Evolutionary conservation across 1,140 invertebrate genomes (phyloP).

Genomic region (Semibalanus balanoides): DNA sequence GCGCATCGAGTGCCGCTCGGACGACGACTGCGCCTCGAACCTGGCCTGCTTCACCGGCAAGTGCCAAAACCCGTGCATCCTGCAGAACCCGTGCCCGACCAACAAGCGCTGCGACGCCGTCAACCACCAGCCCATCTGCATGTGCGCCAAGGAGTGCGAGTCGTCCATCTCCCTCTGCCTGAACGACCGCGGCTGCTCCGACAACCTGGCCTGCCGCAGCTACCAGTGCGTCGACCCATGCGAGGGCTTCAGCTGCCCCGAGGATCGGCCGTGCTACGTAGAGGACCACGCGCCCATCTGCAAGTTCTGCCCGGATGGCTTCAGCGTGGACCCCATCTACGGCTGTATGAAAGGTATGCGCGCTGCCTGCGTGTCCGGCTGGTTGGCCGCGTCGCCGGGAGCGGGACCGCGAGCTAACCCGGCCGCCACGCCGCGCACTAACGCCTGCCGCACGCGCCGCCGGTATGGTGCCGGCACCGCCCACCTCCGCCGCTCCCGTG

Average conservation of each 20-base stretch:
- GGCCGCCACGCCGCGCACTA: conserved; percentile 53
- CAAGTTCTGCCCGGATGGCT: conserved; percentile 84
- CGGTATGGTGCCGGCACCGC: too few relatives aligned
- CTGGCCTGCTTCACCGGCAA: conserved; percentile 61
- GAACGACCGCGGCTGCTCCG: conserved; percentile 69
- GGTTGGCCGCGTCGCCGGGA: conserved; percentile 41
- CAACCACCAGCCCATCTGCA: conserved; percentile 66
- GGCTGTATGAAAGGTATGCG: conserved; percentile 87
- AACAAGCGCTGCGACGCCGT: conserved; percentile 71
- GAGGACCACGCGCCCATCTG: conserved; percentile 83
- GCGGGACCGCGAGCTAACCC: conserved; percentile 59
- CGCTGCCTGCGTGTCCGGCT: conserved; percentile 6
- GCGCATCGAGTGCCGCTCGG: conserved; percentile 49
- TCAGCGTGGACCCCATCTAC: conserved; percentile 69
- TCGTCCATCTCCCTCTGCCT: conserved; percentile 73
- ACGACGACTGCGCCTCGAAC: conserved; percentile 71
- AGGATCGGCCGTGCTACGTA: conserved; percentile 69
- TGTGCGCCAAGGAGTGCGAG: conserved; percentile 71
- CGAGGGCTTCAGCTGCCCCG: conserved; percentile 55
- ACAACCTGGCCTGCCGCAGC: conserved; percentile 65
- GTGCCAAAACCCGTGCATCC: conserved; percentile 69
- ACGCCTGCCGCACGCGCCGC: background rate
- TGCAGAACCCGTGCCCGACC: conserved; percentile 39
- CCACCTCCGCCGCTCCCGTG: background rate
- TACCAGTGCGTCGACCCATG: conserved; percentile 83